These are phyloP conservation scores for Archips crataeganus DNA, from an alignment of 2,888 invertebrate species.

Conservation along the genomic window DNA sequence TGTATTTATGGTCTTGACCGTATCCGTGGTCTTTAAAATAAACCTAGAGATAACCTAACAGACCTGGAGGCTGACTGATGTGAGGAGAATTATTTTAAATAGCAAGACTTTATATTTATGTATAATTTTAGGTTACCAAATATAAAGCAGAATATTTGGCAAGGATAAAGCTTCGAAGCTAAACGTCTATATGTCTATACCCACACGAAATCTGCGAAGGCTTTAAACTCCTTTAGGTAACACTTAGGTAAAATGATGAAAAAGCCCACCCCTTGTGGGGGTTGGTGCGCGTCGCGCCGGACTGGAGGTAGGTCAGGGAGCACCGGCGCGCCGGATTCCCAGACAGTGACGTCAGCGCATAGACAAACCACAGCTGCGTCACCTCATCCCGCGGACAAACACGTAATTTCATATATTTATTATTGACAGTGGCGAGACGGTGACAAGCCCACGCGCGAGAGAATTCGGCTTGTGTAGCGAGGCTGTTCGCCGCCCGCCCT, in stretches of 20 bases:
- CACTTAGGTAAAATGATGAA: neutral
- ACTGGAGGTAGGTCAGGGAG: constrained; percentile 83
- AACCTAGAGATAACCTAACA: too few relatives aligned
- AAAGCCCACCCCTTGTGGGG: constrained; percentile 39
- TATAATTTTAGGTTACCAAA: neutral
- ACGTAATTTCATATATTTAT: constrained; percentile 82
- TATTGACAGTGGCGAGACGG: constrained; percentile 82
- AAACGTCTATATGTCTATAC: neutral
- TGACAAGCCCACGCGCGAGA: constrained; percentile 78
- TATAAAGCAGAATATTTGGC: neutral
- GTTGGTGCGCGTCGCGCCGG: constrained; percentile 49
- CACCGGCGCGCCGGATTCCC: constrained; percentile 78
- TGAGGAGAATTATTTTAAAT: too few relatives aligned
- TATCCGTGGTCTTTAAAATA: too few relatives aligned
- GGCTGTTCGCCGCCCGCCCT: constrained; percentile 60
- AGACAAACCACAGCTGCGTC: constrained; percentile 83
- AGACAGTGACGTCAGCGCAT: constrained; percentile 81
- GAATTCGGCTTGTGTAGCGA: constrained; percentile 64
- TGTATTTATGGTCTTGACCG: too few relatives aligned
- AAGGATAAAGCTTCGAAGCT: neutral
- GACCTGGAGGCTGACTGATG: too few relatives aligned
- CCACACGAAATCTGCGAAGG: neutral
- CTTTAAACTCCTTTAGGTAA: neutral
- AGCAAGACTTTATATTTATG: too few relatives aligned
- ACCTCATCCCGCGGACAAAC: constrained; percentile 78